Base-by-base conservation (phyloP, 2,113 vertebrate species). In the Mesoclemmys tuberculata region DNA sequence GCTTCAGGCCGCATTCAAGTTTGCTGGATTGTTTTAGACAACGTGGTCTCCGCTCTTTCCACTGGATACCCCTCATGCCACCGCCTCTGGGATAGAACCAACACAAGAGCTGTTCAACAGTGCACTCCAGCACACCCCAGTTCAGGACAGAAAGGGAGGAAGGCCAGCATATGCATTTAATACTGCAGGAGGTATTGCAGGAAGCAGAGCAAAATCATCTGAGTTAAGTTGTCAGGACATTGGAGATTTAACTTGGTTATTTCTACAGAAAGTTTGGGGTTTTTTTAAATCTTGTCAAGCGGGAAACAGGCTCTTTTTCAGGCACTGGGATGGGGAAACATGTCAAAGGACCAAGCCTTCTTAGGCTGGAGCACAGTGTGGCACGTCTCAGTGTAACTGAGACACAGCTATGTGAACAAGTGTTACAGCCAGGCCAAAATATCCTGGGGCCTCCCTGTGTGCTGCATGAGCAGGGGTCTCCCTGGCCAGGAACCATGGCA, bases 401-500 rank as follows among this genome's bases (percentile, higher is more conserved):
- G 93, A 96, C 64, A 27, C 19, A 2, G 29, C 75, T 78, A 97
- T 88, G 94, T 0, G 80, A 94, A 89, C 85, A 86, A 96, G 77
- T 46, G 46, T 61, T 0, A 0, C n/a, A 16, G 52, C 44, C 74
- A 38, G 90, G 87, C 85, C 95, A 95, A 93, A 94, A 95, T 93
- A 97, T 90, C 51, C 93, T 0, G 61, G 93, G 93, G 96, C 82
- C 95, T 96, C 93, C 96, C 95, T 92, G 94, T 92, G 19, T 85
- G 78, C 49, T 94, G 87, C 88, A 2, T 84, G 92, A 78, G 89
- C 93, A 95, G 93, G 94, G 86, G 88, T 94, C 95, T 96, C 95
- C 94, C 96, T 96, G 90, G 92, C 90, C 92, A 93, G 64, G 55
- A 2, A 55, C 94, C 87, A 87, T 91, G 92, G 97, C 95, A 97